Conservation (phyloP, 2,797 vertebrate species). For the Enteromius argenteus region DNA sequence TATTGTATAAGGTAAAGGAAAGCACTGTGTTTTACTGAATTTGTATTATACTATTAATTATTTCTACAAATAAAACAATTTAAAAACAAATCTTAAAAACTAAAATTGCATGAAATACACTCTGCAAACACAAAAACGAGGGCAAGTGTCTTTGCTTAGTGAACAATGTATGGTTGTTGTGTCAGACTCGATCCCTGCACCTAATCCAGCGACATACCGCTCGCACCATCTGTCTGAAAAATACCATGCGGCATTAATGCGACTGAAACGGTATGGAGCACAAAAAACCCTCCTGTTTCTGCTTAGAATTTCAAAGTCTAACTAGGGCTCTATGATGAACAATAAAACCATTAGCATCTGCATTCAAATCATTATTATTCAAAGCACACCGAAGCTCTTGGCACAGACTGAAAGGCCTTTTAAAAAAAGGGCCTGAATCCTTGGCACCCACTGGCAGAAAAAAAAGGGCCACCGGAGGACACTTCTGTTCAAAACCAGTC, state of each 20-base stretch:
- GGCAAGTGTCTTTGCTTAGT: background rate
- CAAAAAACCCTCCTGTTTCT: conserved; percentile 13
- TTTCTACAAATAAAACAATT: background rate
- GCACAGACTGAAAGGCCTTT: conserved; percentile 30
- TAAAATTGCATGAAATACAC: background rate
- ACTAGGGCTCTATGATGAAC: conserved; percentile 27
- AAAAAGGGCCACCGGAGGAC: conserved; percentile 7
- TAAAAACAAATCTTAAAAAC: background rate
- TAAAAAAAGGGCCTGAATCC: conserved; percentile 14
- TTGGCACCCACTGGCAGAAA: conserved; percentile 18
- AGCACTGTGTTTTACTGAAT: background rate
- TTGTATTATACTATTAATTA: background rate
- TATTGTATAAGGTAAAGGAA: background rate
- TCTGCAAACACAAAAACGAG: background rate
- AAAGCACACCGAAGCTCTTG: conserved; percentile 40
- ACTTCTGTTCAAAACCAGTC: background rate
- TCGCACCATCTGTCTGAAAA: conserved; percentile 54
- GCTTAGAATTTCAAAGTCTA: conserved; percentile 43
- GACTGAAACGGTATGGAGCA: conserved; percentile 24
- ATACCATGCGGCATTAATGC: conserved; percentile 19
- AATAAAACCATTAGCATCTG: conserved; percentile 45
- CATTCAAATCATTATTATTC: conserved; percentile 47
- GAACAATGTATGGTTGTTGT: background rate
- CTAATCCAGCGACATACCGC: conserved; percentile 33
- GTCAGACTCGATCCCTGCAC: conserved; percentile 25